Conservation (phyloP, 2,113 vertebrate genomes). For the Chlamydotis undulata region DNA sequence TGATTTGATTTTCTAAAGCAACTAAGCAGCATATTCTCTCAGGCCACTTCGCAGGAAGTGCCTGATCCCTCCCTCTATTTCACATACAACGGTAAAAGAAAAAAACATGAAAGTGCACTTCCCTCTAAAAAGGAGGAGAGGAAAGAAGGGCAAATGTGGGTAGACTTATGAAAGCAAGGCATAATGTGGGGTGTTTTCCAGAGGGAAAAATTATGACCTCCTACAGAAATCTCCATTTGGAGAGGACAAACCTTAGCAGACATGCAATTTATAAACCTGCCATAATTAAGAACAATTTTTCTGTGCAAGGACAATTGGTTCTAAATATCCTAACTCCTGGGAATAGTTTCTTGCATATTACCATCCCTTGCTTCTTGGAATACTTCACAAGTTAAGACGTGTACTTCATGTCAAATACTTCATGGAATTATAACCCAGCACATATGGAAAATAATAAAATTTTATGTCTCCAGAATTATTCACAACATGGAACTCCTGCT, state of each 20-base stretch:
- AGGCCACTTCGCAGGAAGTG: not conserved
- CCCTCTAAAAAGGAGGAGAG: not conserved
- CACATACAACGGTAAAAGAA: not conserved
- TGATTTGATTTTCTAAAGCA: not conserved
- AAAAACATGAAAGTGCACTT: not conserved
- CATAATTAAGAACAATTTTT: conserved; percentile 39
- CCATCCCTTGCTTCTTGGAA: not conserved
- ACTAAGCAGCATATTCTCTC: not conserved
- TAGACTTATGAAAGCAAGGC: not conserved
- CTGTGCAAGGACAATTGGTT: not conserved
- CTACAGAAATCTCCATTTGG: conserved; percentile 6
- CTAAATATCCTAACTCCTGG: not conserved
- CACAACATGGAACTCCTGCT: conserved; percentile 66
- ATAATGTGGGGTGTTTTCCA: not conserved
- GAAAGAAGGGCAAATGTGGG: not conserved
- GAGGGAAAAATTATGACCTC: conserved; percentile 1
- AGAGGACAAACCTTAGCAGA: not conserved
- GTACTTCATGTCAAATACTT: conserved; percentile 52
- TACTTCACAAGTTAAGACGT: conserved; percentile 53
- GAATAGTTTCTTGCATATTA: not conserved
- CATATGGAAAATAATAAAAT: conserved; percentile 63
- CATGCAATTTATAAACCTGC: conserved; percentile 1
- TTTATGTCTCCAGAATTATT: conserved; percentile 67
- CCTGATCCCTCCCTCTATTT: not conserved
- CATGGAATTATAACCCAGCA: conserved; percentile 48